Evolutionary conservation across 2,888 invertebrate genomes (phyloP).

Genomic region (Hybos culiciformis): DNA sequence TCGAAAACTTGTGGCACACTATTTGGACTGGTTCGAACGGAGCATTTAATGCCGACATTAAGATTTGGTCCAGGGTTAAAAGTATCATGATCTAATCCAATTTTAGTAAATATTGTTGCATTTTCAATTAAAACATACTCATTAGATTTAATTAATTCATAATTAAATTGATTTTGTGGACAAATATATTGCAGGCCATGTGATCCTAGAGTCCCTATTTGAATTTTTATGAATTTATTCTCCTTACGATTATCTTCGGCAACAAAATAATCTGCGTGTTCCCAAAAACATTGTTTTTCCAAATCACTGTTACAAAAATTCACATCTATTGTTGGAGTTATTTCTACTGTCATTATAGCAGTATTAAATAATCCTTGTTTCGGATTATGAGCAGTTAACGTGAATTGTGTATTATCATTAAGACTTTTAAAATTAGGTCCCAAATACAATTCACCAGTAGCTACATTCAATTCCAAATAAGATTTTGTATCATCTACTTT

Average conservation of each 20-base stretch:
- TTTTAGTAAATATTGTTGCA: constrained; percentile 33
- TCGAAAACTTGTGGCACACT: constrained; percentile 15
- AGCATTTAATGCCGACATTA: constrained; percentile 34
- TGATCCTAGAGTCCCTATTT: constrained; percentile 36
- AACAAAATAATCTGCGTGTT: constrained; percentile 24
- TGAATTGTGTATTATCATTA: constrained; percentile 20
- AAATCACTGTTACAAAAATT: constrained; percentile 24
- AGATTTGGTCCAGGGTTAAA: constrained; percentile 30
- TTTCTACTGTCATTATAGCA: constrained; percentile 27
- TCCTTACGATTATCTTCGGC: constrained; percentile 22
- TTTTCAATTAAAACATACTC: constrained; percentile 33
- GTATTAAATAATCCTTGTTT: constrained; percentile 16
- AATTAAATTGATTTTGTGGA: constrained; percentile 37
- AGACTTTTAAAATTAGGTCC: constrained; percentile 24
- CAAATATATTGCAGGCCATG: constrained; percentile 37
- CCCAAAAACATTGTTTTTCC: constrained; percentile 32
- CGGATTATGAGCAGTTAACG: constrained; percentile 20
- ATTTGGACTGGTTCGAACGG: constrained; percentile 24
- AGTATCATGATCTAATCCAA: constrained; percentile 36
- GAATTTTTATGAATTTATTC: constrained; percentile 18
- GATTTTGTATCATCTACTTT: constrained; percentile 23
- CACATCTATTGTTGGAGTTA: constrained; percentile 20
- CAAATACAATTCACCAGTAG: constrained; percentile 29
- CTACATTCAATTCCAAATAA: constrained; percentile 25
- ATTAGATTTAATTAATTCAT: constrained; percentile 29